Conservation (phyloP, 2,888 invertebrate genomes). For the Acanthosepion esculentum region DNA sequence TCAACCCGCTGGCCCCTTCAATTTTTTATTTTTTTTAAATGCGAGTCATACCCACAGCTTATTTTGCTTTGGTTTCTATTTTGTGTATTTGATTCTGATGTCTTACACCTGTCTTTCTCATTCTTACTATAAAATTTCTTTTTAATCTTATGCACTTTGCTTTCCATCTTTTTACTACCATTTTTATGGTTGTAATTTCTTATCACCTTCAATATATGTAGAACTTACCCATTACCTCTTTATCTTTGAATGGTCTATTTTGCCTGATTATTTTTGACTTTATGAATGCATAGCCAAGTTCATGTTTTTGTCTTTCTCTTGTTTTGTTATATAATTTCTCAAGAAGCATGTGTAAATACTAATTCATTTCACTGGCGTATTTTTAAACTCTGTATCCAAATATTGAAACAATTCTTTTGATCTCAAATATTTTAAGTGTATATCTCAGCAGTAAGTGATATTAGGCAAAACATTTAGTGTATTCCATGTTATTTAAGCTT, state of each 20-base stretch:
- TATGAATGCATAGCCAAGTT: neutral
- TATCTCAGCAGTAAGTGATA: neutral
- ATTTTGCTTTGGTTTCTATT: neutral
- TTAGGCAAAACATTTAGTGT: too few relatives aligned
- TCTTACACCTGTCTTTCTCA: neutral
- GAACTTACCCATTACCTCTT: neutral
- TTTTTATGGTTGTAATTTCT: slow-evolving; percentile 37
- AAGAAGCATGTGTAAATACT: slow-evolving; percentile 21
- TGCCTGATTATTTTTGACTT: neutral
- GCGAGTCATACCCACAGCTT: neutral
- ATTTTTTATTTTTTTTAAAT: neutral
- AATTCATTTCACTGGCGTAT: neutral
- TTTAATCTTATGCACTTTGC: neutral
- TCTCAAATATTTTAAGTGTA: neutral
- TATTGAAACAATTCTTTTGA: neutral
- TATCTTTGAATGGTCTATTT: neutral
- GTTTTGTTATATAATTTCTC: neutral
- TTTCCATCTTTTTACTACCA: neutral
- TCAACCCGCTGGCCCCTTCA: neutral
- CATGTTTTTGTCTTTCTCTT: neutral
- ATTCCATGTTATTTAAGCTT: too few relatives aligned
- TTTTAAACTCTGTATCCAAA: neutral
- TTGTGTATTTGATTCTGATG: neutral
- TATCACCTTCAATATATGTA: neutral
- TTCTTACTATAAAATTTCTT: neutral